Evolutionary conservation across 2,888 invertebrate genomes (phyloP), one percentile per base, ranked within the genome.

Genomic region (Zhuqinia jingwanae): DNA sequence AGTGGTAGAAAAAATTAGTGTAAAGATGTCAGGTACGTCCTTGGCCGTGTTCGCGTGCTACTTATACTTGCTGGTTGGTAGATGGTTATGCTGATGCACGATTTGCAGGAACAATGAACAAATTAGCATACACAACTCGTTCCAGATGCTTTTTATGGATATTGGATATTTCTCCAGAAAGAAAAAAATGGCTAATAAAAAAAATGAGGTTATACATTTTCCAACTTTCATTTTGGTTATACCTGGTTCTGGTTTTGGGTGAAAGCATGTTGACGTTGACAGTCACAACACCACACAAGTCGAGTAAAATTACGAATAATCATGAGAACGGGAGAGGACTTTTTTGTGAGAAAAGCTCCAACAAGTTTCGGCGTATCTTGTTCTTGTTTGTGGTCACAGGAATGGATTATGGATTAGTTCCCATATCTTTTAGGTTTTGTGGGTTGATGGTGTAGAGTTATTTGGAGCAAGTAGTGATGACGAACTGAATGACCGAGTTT

Each of bases 1-100:
- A 42, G 36, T 10, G 27, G 60, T 65, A 42, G 42, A 11, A 11
- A 5, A 20, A 65, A 42, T 42, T 22, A 17, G 20, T n/a, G 42
- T 70, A 70, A 10, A 70, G 20, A 73, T 68, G 45, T 3, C 20
- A 36, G 36, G 22, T 45, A 20, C 15, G 42, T 42, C 77, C 77
- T 77, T 77, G 77, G 60, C 77, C 77, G 77, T 77, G 56, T 77
- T 77, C 22, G 17, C 45, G 20, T 42, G 36, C 20, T 65, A 17
- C 45, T 11, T 22, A 25, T 73, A n/a, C 50, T 47, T 42, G 17
- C 65, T 65, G 42, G 17, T 0, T 42, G 17, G 20, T 20, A 1
- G 56, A 56, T 56, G 10, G 0, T 42, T 65, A 17, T 42, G 8
- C 36, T 13, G 42, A 42, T 65, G 10, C 15, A 20, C 6, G 65